Evolutionary conservation across 2,888 invertebrate genomes (phyloP), one percentile per base, ranked within the genome.

Genomic region (Drosophila heteroneura): DNA sequence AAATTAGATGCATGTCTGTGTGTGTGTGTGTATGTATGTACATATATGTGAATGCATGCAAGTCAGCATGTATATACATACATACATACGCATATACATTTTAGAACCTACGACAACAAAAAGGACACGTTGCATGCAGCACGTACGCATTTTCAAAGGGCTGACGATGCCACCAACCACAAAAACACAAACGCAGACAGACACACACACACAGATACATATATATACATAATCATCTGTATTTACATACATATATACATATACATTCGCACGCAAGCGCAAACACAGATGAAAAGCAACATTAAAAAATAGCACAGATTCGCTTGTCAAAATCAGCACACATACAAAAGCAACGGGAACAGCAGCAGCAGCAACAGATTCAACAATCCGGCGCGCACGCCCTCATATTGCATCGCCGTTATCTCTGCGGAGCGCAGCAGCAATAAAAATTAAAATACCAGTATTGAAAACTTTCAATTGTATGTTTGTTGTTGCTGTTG

Each of bases 281-380:
- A 58, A 30, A 37, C 28, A 56, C 58, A 32, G 57, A 52, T 52
- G 35, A 33, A 60, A 58, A 47, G 56, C 32, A 69, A 61, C 49
- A 51, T 49, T 33, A 44, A 71, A 65, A 39, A 41, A 54, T 35
- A 30, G 22, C 33, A 16, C 59, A 49, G 52, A 49, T 71, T 47
- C 58, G 35, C 54, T 59, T 30, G 66, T 81, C 74, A 73, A 89
- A 89, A 83, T 74, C 65, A 78, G 65, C 86, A 88, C 78, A 85
- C 75, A 52, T 80, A 85, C 77, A 49, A 81, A 71, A 65, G 64
- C 59, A 35, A 49, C 47, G 54, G 44, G 63, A 60, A 32, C 44
- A 57, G 53, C 57, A 70, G 7, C 52, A 53, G 14, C 33, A 35
- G 54, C 56, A 37, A 19, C 26, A 37, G 28, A 37, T 28, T 26